A percentile compares a stretch with the other conserved stretches of the same genome.
Conservation (phyloP, 2,113 vertebrate species). For the Rhinichthys klamathensis region DNA sequence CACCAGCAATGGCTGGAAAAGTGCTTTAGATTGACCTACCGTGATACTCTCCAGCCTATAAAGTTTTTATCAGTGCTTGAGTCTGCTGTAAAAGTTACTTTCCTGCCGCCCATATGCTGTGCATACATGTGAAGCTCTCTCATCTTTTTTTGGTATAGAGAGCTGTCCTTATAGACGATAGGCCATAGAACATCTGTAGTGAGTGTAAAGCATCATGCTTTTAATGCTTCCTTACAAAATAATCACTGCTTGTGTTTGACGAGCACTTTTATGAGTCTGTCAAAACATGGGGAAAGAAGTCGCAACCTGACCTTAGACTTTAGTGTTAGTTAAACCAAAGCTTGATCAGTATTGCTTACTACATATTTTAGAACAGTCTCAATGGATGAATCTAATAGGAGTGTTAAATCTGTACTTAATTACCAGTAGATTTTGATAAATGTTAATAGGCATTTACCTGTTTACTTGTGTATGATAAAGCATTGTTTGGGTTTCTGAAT, state of each 20-base stretch:
- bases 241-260: background rate
- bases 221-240: background rate
- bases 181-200: background rate
- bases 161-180: background rate
- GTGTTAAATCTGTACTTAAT: background rate
- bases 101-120: constrained; percentile 18
- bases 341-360: background rate
- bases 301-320: background rate
- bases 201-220: constrained; percentile 3
- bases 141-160: background rate
- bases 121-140: background rate
- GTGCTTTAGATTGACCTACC: constrained; percentile 16
- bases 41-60: background rate
- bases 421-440: background rate
- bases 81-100: constrained; percentile 2
- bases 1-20: constrained; percentile 36
- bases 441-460: background rate
- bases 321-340: background rate
- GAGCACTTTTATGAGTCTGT: constrained; percentile 8
- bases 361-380: background rate
- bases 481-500: background rate
- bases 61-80: constrained; percentile 21
- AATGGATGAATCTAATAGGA: background rate
- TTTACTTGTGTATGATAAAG: background rate
- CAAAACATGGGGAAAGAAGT: background rate